Base-by-base conservation (phyloP, 1,140 invertebrate genomes). In the Drosophila jambulina region DNA sequence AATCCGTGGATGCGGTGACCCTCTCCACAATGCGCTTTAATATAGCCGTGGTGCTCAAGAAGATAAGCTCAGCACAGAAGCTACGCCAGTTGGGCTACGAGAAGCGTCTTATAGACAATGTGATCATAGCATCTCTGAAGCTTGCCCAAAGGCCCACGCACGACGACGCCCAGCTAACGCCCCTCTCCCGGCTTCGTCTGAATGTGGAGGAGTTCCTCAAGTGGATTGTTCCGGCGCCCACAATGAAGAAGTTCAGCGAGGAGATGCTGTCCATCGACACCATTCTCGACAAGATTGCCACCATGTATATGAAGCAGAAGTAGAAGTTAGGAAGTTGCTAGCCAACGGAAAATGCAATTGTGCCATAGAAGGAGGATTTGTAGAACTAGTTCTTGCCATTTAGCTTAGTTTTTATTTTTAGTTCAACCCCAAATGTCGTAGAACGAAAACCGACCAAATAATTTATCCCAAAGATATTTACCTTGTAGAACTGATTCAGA, bases 51-150 rank as follows among this genome's bases (percentile, higher is more conserved):
- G 94, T 97, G 17, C 91, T 97, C 3, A 97, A 97, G 67, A 96
- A 96, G 81, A 97, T 98, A 59, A 97, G 96, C 15, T 95, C 95
- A n/a, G 95, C 95, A 45, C 95, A 96, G 74, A 95, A 95, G 79
- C 93, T 97, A 12, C 95, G 95, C 45, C 96, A 96, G 77, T 93
- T 97, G 78, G 97, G 97, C 75, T 96, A 96, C 58, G 97, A 97
- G 71, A 97, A 97, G 91, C 94, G 96, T 75, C 93, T 97, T 5
- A 97, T 97, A 69, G 97, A 97, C 85, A 96, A 97, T 56, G 95
- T 97, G n/a, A 94, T 97, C 2, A 94, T 95, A 29, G 96, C 97
- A 70, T 97, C 96, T 0, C 93, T 97, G 21, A 94, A 96, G 77
- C 94, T 95, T 12, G 96, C 96, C 53, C 96, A 96, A 2, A 95